Percentiles rank a stretch among this genome's conserved stretches.
phyloP scores from a whole-genome alignment of 2,113 vertebrate genomes.

The Ciconia stormi region DNA sequence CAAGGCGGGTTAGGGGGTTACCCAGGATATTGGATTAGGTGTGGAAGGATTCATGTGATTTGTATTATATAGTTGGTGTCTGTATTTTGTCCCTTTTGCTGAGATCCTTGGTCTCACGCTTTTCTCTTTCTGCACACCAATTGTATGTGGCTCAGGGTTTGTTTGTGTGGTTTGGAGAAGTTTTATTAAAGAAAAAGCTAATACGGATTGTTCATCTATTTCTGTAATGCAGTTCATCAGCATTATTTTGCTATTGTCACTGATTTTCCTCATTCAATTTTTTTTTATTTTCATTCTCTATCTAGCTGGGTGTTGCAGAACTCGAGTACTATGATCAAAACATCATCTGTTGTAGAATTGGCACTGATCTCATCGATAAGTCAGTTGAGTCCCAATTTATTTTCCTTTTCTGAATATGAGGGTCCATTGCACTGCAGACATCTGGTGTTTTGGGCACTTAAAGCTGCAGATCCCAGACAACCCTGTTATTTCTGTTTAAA shows the following conservation, averaged over 20 bases:
- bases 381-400: constrained; percentile 64
- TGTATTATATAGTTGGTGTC: background rate
- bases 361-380: background rate
- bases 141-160: background rate
- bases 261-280: background rate
- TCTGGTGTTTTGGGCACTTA: constrained; percentile 76
- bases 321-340: background rate
- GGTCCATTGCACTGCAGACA: constrained; percentile 79
- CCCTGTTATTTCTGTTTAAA: constrained; percentile 80
- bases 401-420: constrained; percentile 80
- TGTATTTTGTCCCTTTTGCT: background rate
- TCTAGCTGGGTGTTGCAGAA: background rate
- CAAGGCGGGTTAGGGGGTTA: background rate
- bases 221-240: background rate
- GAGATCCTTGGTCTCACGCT: background rate
- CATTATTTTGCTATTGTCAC: background rate
- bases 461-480: constrained; percentile 57
- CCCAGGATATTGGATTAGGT: background rate
- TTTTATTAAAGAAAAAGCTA: background rate
- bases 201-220: background rate
- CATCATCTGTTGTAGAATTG: background rate
- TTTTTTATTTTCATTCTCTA: background rate
- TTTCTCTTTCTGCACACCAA: background rate
- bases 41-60: background rate
- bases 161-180: background rate